Conservation (phyloP, 37 sponge, comb jelly and placozoan species). For the Cladorhizidae sp. region DNA sequence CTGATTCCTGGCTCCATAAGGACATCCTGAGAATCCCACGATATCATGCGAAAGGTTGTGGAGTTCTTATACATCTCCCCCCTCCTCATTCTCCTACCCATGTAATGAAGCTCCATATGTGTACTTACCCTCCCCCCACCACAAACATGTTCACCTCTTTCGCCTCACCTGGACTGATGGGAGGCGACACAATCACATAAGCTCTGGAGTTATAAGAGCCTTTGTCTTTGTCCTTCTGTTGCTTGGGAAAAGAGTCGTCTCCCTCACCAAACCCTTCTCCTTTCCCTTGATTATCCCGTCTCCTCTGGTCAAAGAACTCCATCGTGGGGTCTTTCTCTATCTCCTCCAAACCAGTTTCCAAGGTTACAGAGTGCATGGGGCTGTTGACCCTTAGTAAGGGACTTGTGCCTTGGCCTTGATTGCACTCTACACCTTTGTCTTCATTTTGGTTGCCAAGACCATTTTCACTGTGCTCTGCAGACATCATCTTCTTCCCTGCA, state of each 20-base stretch:
- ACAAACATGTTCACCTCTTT: too few relatives aligned
- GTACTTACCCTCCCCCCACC: too few relatives aligned
- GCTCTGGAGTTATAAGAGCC: slow-evolving; percentile 4
- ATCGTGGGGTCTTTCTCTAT: not conserved
- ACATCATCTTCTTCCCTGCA: slow-evolving; percentile 3
- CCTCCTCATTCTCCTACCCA: too few relatives aligned
- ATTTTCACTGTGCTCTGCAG: not conserved
- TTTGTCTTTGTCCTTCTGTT: not conserved
- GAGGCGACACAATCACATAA: slow-evolving; percentile 27
- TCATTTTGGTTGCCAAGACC: not conserved
- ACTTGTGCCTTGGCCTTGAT: not conserved
- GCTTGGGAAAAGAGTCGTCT: not conserved
- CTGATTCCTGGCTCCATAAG: too few relatives aligned
- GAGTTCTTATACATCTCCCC: too few relatives aligned
- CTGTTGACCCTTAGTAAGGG: not conserved
- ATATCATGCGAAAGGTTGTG: too few relatives aligned
- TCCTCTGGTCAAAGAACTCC: slow-evolving; percentile 4
- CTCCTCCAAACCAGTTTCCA: too few relatives aligned
- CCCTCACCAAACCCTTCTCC: not conserved
- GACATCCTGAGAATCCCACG: too few relatives aligned
- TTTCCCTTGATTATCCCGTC: not conserved
- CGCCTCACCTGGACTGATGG: slow-evolving; percentile 31
- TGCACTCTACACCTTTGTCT: not conserved
- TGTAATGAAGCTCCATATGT: too few relatives aligned
- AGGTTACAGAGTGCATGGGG: not conserved